A percentile compares a stretch with the other conserved stretches of the same genome.
These are phyloP conservation scores for human DNA, from an alignment of 2,113 vertebrate genomes.

Conservation along the genomic window DNA sequence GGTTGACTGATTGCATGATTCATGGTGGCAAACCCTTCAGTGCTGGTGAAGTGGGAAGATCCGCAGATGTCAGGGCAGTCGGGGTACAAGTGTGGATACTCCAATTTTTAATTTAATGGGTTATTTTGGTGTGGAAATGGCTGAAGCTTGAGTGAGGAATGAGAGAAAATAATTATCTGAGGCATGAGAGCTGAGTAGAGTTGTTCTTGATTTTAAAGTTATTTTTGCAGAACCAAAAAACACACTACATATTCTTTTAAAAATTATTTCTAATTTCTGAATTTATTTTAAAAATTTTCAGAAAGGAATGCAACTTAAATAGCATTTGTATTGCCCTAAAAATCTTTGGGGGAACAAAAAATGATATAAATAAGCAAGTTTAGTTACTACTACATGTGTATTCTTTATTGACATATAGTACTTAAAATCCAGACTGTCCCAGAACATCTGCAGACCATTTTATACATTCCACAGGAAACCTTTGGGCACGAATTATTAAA, in stretches of 20 bases:
- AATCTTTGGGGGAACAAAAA: not conserved
- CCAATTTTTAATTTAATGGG: not conserved
- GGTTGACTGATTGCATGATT: not conserved
- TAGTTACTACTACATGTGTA: not conserved
- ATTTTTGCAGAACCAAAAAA: not conserved
- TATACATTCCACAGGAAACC: not conserved
- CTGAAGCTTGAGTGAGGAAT: not conserved
- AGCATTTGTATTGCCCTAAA: not conserved
- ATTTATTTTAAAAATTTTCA: conserved; percentile 24
- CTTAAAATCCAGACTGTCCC: not conserved
- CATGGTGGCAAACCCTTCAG: not conserved
- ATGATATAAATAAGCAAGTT: conserved; percentile 6
- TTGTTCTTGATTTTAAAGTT: conserved; percentile 19
- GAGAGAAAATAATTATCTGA: conserved; percentile 31
- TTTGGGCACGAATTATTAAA: conserved; percentile 28
- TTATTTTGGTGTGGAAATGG: conserved; percentile 25
- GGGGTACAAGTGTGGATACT: not conserved
- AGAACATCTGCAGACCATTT: not conserved
- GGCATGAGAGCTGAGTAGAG: not conserved
- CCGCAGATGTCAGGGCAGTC: not conserved
- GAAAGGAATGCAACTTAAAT: not conserved
- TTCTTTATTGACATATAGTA: not conserved
- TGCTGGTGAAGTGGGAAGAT: not conserved
- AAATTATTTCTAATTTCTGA: not conserved
- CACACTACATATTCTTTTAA: not conserved